These are phyloP conservation scores for Laticauda laticaudata DNA, from an alignment of 2,113 vertebrate species.

Conservation along the genomic window DNA sequence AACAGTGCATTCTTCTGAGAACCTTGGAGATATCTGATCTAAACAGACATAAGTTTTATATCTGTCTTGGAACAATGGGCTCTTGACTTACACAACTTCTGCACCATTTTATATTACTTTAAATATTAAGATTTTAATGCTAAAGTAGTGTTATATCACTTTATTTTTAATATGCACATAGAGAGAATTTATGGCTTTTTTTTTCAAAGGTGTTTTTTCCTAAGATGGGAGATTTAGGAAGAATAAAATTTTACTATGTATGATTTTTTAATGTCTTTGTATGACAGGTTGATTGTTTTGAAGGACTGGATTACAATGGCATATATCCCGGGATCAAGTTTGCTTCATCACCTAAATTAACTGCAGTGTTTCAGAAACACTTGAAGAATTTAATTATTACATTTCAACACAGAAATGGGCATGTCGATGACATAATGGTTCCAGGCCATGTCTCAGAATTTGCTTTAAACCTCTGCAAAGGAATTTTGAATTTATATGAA, in stretches of 20 bases:
- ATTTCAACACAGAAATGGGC: conserved; percentile 65
- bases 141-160: not conserved
- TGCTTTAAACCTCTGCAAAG: conserved; percentile 61
- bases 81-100: not conserved
- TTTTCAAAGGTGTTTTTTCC: not conserved
- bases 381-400: conserved; percentile 38
- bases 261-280: not conserved
- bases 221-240: not conserved
- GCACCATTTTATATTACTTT: not conserved
- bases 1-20: not conserved
- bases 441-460: conserved; percentile 44
- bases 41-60: not conserved
- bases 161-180: not conserved
- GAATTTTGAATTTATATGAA: conserved; percentile 58
- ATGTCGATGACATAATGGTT: conserved; percentile 51
- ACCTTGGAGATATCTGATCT: not conserved
- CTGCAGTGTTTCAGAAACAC: conserved; percentile 41
- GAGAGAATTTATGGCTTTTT: not conserved
- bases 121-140: not conserved
- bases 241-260: not conserved
- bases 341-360: conserved; percentile 55
- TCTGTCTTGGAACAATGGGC: not conserved
- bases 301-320: conserved; percentile 64
- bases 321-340: conserved; percentile 53
- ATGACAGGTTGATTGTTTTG: conserved; percentile 43